Evolutionary conservation across 2,888 invertebrate species (phyloP), one percentile per base, ranked within the genome.

Genomic region (Rhyacophila evoluta): DNA sequence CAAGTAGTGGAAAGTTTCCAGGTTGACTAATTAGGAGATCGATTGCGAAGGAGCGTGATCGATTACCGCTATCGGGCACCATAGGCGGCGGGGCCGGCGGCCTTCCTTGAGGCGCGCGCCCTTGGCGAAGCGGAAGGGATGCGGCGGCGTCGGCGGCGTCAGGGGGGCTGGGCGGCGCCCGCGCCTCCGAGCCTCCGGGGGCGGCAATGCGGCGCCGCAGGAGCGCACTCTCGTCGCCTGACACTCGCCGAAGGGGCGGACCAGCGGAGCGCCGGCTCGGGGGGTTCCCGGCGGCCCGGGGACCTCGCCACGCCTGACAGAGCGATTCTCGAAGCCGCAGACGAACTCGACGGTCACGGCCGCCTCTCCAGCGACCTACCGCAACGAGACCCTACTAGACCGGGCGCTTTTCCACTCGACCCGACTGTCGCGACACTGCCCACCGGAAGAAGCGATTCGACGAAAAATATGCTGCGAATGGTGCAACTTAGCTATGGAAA

Each of bases 91-190:
- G 68, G 37, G 73, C 67, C 55, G 71, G 76, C 72, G 77, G 81
- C 71, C 75, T 70, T 55, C 78, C 79, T 80, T 80, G 77, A 79
- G 81, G 72, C 80, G 82, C 77, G 81, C 82, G 79, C 82, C 81
- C 80, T 79, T 78, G 83, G 79, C 79, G 78, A 70, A 74, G 55
- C 74, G 68, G 33, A 75, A 68, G 68, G 75, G 75, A 33, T 55
- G 55, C 55, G 55, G 74, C 39, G 55, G 79, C 81, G 79, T 74
- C 74, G 70, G 72, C 74, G 74, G 72, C 37, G 27, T 41, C 67
- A 28, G 38, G 37, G 68, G 36, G 73, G 67, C 75, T 55, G 29
- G 80, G 74, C 76, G 76, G 39, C 76, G 79, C 37, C 76, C 72
- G 74, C 74, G 69, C 74, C 74, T 37, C 39, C 68, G 41, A 39